Base-by-base conservation (phyloP, 2,797 vertebrate genomes). In the Tokudaia muenninki region DNA sequence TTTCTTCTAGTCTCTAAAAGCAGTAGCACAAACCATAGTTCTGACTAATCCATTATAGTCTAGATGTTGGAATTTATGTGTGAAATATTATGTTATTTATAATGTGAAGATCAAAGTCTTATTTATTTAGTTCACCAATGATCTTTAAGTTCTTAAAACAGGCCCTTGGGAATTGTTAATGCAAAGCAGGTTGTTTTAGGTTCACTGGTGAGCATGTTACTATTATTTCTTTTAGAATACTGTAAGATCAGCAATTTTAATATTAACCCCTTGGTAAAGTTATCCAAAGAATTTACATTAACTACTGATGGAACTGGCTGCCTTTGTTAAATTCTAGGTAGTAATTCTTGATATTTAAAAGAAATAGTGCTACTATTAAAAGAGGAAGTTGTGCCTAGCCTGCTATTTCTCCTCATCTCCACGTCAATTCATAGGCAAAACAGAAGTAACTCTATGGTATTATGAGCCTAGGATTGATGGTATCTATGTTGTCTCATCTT, bases 1-100 rank as follows among this genome's bases (percentile, higher is more conserved):
- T 83, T 89, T 87, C 37, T 90, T 70, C n/a, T n/a, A 10, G 61
- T 94, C 31, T 72, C 89, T 96, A 78, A 78, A 83, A 94, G 67
- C 50, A 88, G 41, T 78, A 88, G 37, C 26, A n/a, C 50, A 91
- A 88, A 61, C 22, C 44, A 31, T 44, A 82, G 52, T 24, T 16
- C 12, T 91, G 55, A 79, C 11, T 29, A 72, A 24, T 84, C n/a
- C 5, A 13, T 87, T 52, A 12, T 47, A 34, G 47, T 47, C 61
- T 50, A 91, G 77, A 13, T 70, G 29, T 86, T 67, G 16, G 34
- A 74, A 84, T 65, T 65, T 74, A 37, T 21, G n/a, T 72, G 70
- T 37, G 70, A 72, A 72, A 21, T 72, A 72, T 72, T 72, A 72
- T 34, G 17, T 7, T 72, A 72, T 72, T 72, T 72, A 21, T 72